These are phyloP conservation scores for Toxotes jaculatrix DNA, from an alignment of 2,113 vertebrate species.

Conservation along the genomic window DNA sequence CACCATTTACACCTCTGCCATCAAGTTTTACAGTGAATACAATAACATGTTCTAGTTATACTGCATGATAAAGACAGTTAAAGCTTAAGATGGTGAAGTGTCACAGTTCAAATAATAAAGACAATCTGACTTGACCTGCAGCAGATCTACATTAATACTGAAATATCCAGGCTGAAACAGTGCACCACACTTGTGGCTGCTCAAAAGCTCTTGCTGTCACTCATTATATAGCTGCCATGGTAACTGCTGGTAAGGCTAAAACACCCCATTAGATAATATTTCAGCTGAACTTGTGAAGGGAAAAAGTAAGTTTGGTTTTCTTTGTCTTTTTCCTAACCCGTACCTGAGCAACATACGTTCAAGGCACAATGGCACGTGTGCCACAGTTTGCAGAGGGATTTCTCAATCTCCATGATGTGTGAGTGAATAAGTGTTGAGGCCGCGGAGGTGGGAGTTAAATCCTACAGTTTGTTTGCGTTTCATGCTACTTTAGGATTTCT, in stretches of 20 bases:
- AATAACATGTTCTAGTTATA: background rate
- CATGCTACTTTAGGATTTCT: conserved; percentile 53
- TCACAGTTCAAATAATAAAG: conserved; percentile 15
- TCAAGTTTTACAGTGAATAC: background rate
- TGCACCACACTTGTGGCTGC: conserved; percentile 11
- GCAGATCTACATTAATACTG: conserved; percentile 10
- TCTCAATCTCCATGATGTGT: conserved; percentile 42
- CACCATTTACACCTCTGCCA: conserved; percentile 8
- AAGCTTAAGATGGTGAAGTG: background rate
- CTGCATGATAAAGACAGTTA: background rate
- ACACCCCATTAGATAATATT: conserved; percentile 26
- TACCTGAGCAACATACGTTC: conserved; percentile 5
- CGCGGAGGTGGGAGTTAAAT: conserved; percentile 43
- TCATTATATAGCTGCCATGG: conserved; percentile 55
- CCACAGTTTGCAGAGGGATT: conserved; percentile 24
- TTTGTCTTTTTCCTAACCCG: background rate
- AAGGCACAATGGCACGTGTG: background rate
- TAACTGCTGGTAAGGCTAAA: conserved; percentile 36
- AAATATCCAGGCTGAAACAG: conserved; percentile 50
- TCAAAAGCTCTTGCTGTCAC: conserved; percentile 52
- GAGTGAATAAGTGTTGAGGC: conserved; percentile 46
- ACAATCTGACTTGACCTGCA: conserved; percentile 34
- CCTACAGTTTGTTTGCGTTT: conserved; percentile 57
- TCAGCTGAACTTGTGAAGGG: background rate
- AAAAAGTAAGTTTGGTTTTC: background rate